These are phyloP conservation scores for Gymnothorax reevesii DNA, from an alignment of 2,797 vertebrate genomes.

Conservation along the genomic window DNA sequence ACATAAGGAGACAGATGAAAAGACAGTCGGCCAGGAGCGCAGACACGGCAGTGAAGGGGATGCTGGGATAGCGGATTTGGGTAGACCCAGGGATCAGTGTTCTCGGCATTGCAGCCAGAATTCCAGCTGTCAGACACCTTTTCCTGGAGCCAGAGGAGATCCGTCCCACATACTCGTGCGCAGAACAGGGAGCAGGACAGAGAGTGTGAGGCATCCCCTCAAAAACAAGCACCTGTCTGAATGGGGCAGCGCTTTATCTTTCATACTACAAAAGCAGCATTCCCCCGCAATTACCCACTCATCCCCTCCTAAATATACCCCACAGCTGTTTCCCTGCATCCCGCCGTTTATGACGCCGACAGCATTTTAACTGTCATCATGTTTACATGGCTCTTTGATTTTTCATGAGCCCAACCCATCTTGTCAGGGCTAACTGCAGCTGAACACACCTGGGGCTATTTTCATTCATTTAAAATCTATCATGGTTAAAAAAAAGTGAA, in stretches of 20 bases:
- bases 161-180: background rate
- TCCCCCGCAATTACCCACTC: conserved; percentile 1
- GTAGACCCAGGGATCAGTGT: background rate
- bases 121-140: background rate
- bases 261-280: background rate
- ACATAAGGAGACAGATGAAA: background rate
- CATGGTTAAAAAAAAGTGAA: background rate
- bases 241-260: background rate
- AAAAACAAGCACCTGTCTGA: background rate
- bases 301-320: background rate
- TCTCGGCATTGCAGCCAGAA: background rate
- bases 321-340: conserved; percentile 1
- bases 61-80: background rate
- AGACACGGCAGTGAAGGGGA: background rate
- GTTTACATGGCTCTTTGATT: background rate
- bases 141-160: background rate
- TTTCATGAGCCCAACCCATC: background rate
- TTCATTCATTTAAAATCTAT: background rate
- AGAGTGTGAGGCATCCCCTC: background rate
- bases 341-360: background rate
- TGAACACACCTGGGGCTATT: conserved; percentile 6
- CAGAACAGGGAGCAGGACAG: background rate
- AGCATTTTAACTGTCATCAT: background rate
- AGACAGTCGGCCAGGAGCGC: background rate
- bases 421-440: background rate